A percentile compares a stretch with the other conserved stretches of the same genome.
phyloP scores from a whole-genome alignment of 2,888 invertebrate genomes.

The Octonoba sinensis region DNA sequence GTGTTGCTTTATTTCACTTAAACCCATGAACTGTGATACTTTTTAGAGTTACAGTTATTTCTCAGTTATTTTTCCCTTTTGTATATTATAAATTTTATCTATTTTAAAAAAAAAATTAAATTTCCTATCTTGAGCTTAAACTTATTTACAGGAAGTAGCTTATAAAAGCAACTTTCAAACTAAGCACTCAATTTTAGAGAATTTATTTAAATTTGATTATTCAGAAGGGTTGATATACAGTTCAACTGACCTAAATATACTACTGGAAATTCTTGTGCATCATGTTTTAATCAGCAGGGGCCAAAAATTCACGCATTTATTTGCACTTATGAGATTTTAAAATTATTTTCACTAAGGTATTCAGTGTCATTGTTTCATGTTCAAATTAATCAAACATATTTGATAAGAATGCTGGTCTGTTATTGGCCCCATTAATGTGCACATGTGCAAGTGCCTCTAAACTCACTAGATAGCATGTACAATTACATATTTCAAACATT shows the following conservation, averaged over 20 bases:
- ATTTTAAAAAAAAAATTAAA: no score
- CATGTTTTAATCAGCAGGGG: slow-evolving; percentile 29
- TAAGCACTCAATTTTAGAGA: no score
- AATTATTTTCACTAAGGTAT: neutral
- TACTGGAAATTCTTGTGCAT: slow-evolving; percentile 5
- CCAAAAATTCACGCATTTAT: slow-evolving; percentile 12
- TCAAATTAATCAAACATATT: neutral
- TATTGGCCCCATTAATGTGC: slow-evolving; percentile 24
- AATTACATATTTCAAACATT: slow-evolving; percentile 1
- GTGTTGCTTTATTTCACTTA: slow-evolving; percentile 52
- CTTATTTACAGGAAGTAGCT: no score
- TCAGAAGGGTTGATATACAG: no score
- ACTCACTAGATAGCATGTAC: slow-evolving; percentile 21
- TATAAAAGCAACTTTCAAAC: no score
- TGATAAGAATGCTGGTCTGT: neutral
- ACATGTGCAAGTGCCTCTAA: slow-evolving; percentile 57
- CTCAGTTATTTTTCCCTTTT: slow-evolving; percentile 19
- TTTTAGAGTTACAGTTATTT: slow-evolving; percentile 48
- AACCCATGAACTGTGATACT: slow-evolving; percentile 62
- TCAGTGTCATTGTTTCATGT: neutral
- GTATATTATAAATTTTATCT: no score
- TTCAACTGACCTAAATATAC: no score
- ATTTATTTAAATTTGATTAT: no score
- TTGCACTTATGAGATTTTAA: no score
- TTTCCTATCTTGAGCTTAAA: no score